These are phyloP conservation scores for Eulemur rubriventer DNA, from an alignment of 2,797 vertebrate genomes.

Conservation along the genomic window DNA sequence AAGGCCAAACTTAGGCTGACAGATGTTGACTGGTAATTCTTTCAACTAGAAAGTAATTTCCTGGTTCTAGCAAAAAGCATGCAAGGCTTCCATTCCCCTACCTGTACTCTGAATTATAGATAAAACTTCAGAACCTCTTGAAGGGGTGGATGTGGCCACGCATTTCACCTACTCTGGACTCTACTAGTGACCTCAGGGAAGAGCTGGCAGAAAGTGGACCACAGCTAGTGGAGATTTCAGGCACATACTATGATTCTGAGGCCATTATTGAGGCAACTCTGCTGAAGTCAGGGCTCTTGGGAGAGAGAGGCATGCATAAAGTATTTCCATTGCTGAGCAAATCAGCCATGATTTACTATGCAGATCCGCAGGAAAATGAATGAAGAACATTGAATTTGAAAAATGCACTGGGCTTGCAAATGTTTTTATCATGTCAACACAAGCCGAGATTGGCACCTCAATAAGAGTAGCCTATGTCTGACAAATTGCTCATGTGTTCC, in stretches of 20 bases:
- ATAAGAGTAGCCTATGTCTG: conserved; percentile 1
- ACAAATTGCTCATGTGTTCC: conserved; percentile 39
- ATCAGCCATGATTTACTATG: conserved; percentile 45
- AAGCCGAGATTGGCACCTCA: conserved; percentile 55
- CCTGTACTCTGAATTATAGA: background rate
- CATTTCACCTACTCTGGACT: background rate
- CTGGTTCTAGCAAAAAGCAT: background rate
- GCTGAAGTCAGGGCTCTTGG: conserved; percentile 30
- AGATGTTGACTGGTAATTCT: background rate
- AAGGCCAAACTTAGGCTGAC: background rate
- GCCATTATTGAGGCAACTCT: background rate
- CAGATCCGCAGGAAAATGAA: conserved; percentile 60
- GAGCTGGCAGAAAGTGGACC: background rate
- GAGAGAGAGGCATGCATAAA: background rate
- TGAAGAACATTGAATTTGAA: conserved; percentile 24
- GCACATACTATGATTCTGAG: background rate
- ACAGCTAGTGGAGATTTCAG: background rate
- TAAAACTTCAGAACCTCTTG: background rate
- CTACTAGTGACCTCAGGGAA: background rate
- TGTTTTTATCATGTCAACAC: conserved; percentile 35
- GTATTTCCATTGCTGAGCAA: conserved; percentile 47
- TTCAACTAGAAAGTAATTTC: background rate
- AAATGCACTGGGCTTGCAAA: conserved; percentile 50
- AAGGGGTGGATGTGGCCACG: background rate
- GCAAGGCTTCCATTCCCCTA: background rate